A percentile compares a stretch with the other conserved stretches of the same genome.
phyloP scores from a whole-genome alignment of 2,888 invertebrate species.

The Pachycephus smyrnensis region DNA sequence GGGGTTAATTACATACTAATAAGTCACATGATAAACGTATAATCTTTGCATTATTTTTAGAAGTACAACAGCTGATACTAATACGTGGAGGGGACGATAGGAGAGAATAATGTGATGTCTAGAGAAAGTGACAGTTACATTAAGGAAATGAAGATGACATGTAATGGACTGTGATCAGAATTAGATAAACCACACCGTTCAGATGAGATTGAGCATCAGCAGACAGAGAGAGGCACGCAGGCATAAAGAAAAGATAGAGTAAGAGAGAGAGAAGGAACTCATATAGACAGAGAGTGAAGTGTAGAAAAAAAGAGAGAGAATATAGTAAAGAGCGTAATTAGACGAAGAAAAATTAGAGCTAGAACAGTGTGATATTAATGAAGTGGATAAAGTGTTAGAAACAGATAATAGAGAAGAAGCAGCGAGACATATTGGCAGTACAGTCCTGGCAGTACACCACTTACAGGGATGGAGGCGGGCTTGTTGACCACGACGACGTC shows the following conservation, averaged over 20 bases:
- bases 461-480: constrained; percentile 99
- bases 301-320: not conserved
- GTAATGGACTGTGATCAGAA: not conserved
- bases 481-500: constrained; percentile 99
- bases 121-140: not conserved
- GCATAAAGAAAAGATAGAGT: not conserved
- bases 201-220: not conserved
- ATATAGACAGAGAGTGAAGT: not conserved
- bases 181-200: not conserved
- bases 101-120: not conserved
- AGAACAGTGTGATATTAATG: not conserved
- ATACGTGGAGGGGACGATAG: not conserved
- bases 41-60: not conserved
- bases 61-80: not conserved
- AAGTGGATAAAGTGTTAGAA: not conserved
- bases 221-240: not conserved
- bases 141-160: not conserved
- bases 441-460: constrained; percentile 80
- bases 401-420: constrained; percentile 21
- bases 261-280: not conserved
- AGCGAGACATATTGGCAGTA: constrained; percentile 59
- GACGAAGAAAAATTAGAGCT: not conserved
- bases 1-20: not conserved
- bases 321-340: not conserved
- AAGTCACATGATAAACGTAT: not conserved